A percentile compares a stretch with the other conserved stretches of the same genome.
These are phyloP conservation scores for Dendrolimus houi DNA, from an alignment of 2,888 invertebrate genomes.

Conservation along the genomic window DNA sequence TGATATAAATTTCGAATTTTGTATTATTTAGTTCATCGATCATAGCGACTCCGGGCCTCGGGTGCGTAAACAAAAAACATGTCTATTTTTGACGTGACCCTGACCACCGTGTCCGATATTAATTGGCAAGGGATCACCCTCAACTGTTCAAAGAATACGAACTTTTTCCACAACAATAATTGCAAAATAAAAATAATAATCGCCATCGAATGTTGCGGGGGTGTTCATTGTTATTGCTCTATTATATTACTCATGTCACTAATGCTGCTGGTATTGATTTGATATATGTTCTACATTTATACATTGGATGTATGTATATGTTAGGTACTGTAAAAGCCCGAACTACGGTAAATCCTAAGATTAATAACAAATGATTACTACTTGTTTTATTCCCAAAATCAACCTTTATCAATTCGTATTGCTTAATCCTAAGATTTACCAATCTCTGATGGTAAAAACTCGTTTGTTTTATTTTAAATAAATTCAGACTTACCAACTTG, in stretches of 20 bases:
- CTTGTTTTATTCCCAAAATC: no score
- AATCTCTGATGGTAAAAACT: no score
- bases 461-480: no score
- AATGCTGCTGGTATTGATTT: neutral
- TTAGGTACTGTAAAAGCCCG: no score
- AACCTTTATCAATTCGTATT: no score
- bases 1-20: slow-evolving; percentile 12
- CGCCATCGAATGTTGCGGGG: slow-evolving; percentile 51
- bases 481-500: no score
- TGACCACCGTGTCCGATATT: slow-evolving; percentile 69
- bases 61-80: slow-evolving; percentile 37
- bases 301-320: no score
- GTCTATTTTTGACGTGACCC: slow-evolving; percentile 54
- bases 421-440: no score
- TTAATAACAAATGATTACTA: no score
- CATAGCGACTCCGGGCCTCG: neutral
- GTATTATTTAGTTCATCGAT: slow-evolving; percentile 14
- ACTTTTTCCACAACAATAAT: slow-evolving; percentile 51
- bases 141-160: slow-evolving; percentile 40
- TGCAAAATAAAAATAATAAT: slow-evolving; percentile 63
- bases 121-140: slow-evolving; percentile 69
- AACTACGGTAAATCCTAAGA: no score
- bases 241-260: neutral
- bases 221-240: slow-evolving; percentile 37
- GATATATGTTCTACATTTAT: neutral